Base-by-base conservation (phyloP, 2,888 invertebrate genomes). In the Fabriciana adippe region DNA sequence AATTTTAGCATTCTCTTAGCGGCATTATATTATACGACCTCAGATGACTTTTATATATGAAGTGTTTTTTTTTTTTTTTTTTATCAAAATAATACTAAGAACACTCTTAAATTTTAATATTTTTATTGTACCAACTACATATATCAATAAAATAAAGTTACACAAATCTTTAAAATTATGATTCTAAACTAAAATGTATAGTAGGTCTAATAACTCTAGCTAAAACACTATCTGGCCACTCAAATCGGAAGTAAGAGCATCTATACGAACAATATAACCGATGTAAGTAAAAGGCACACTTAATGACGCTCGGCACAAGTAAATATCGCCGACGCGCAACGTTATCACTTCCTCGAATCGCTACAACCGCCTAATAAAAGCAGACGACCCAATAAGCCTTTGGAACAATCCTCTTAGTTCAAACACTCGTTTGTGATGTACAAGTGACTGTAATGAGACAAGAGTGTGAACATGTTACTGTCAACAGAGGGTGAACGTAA, bases 331-430 rank as follows among this genome's bases (percentile, higher is more conserved):
- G 6, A 35, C 6, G 35, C 35, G 48, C 14, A 21, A n/a, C 47
- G 56, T 48, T 57, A 59, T 62, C 53, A 69, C 57, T 66, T 66
- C 57, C 68, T 48, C 41, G 57, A 56, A 59, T 69, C 54, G 45
- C 56, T 62, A 68, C 67, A 65, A 66, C 59, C 60, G 55, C 54
- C 60, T 71, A 69, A 72, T 72, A 72, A 73, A 71, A 69, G 67
- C 68, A 66, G 63, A 69, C 53, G 54, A 74, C 64, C 62, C 65
- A 72, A 74, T 74, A 74, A 72, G 70, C 72, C 68, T 66, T 68
- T 72, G 64, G 51, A 67, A 71, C 73, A 71, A 68, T 71, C 55
- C 65, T 68, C 68, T 64, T 67, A 73, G 69, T 74, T 68, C 67
- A 74, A 74, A 73, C 72, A 69, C 68, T 53, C 51, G 50, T 56